Base-by-base conservation (phyloP, 2,888 invertebrate species). In the Lithophane semibrunnea region DNA sequence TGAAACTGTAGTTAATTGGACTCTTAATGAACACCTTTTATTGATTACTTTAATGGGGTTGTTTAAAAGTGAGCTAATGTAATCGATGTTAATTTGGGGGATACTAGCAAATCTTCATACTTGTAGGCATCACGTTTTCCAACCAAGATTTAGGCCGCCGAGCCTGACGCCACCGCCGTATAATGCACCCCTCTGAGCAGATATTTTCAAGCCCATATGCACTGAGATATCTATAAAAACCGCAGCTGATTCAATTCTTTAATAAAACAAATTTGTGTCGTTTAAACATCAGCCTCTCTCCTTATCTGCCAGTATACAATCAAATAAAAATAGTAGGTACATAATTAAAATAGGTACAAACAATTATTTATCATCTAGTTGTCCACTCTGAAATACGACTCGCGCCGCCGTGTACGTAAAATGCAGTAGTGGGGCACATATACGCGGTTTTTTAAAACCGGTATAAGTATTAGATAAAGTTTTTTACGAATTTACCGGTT, bases 1-100 rank as follows among this genome's bases (percentile, higher is more conserved):
- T 29, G 67, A 79, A 76, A 77, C 83, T 71, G 75, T 73, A 65
- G 37, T 69, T 86, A 74, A 83, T 83, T 83, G 74, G 65, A 65
- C 13, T 42, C 37, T 58, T 66, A 74, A 83, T 71, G 44, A 61
- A 72, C 49, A 68, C 84, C 71, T 54, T 56, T 85, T 85, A 85
- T 77, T 82, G 52, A 61, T 66, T 47, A 63, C 64, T 65, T 63
- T 77, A 85, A 82, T 85, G 24, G 65, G 77, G 44, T 63, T 56
- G 37, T 56, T 68, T 47, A 61, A 56, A 67, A 44, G 52, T 74
- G 63, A n/a, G 52, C 80, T 67, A 68, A 64, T 63, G 24, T 44
- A 18, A 29, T 74, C 3, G 0, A 16, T n/a, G n/a, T 29, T 58
- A 21, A 13, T 60, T 60, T 68, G 7, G 16, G 13, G 3, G 16